phyloP scores from a whole-genome alignment of 2,113 vertebrate genomes.

The Nettapus auritus region DNA sequence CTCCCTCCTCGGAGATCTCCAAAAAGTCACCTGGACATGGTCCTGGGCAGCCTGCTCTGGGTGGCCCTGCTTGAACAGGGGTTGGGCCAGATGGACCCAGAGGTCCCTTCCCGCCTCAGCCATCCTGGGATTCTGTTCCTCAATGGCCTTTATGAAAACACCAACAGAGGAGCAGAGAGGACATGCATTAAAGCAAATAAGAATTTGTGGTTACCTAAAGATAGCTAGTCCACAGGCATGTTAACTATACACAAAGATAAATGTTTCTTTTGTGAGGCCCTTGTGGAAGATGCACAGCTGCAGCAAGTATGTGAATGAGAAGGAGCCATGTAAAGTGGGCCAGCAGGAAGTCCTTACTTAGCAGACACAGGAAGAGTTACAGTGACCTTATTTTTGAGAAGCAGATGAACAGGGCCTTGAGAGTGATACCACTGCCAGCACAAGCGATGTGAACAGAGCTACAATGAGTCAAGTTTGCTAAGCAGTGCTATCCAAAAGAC shows the following conservation, averaged over 20 bases:
- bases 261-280: not conserved
- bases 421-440: accelerated
- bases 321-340: not conserved
- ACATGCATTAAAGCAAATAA: not conserved
- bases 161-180: not conserved
- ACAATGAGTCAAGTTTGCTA: not conserved
- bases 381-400: not conserved
- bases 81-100: not conserved
- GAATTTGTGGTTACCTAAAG: not conserved
- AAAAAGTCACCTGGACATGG: not conserved
- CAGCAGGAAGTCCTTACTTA: not conserved
- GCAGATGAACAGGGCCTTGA: not conserved
- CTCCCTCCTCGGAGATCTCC: not conserved
- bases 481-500: not conserved
- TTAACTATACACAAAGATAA: not conserved
- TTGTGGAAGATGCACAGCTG: not conserved
- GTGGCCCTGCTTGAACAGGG: not conserved
- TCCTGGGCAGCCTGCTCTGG: not conserved
- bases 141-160: not conserved
- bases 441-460: not conserved
- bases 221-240: not conserved
- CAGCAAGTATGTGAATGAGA: not conserved
- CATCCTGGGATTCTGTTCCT: not conserved
- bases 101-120: not conserved
- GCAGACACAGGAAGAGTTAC: not conserved